Base-by-base conservation (phyloP, 2,888 invertebrate species). In the Caenorhabditis sp. region DNA sequence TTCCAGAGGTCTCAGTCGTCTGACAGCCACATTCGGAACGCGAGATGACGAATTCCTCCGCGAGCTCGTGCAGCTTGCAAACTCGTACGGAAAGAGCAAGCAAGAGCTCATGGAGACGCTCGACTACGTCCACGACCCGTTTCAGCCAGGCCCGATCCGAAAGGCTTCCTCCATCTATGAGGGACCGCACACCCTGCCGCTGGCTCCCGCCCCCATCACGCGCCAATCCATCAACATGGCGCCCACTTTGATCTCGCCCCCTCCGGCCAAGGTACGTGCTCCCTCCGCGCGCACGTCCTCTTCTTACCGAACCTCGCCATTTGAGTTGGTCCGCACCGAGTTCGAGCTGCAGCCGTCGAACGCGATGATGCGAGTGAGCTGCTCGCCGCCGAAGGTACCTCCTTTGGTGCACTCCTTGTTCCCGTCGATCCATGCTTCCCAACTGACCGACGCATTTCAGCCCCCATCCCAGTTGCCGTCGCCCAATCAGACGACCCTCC, bases 1-100 rank as follows among this genome's bases (percentile, higher is more conserved):
- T 72, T 43, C 22, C 39, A 39, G 55, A 35, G 59, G 30, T 30
- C 15, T 71, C 2, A 45, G 75, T 39, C 70, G 80, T 6, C 55
- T 79, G 0, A 35, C 55, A 70, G 56, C 70, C 26, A 39, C 58
- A 0, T 46, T 48, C 20, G 70, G 70, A 7, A 63, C 63, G 3
- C 50, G 46, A 17, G 70, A 82, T 27, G 88, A 88, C 48, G 88
- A 88, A 24, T 88, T 88, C 62, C 59, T 82, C 8, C 63, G 86
- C 2, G 88, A 88, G 66, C 77, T 88, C 41, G 77, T 86, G 9
- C 85, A 87, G 53, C 73, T 88, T 26, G 80, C 85, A 52, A 86
- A 82, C 52, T 82, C 83, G 41, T 82, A 87, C 59, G 87, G 86
- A 39, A 87, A 87, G 68, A 79, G 80, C 37, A 85, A 84, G 59